Percentiles rank a stretch among this genome's conserved stretches.
Evolutionary conservation across 1,140 invertebrate species (phyloP).

Genomic region (Mesaphorura yosii): DNA sequence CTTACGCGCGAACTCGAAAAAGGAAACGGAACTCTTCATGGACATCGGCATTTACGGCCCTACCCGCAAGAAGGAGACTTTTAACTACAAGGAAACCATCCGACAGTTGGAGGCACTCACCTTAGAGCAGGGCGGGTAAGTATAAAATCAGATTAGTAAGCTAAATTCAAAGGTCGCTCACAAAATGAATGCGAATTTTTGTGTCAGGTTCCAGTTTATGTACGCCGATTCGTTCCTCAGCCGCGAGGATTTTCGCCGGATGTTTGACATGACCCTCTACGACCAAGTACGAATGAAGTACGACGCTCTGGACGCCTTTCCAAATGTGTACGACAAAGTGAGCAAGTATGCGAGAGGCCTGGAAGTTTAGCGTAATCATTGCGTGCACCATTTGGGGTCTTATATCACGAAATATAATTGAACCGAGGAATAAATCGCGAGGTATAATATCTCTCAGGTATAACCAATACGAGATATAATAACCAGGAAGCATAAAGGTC

Average conservation of each 20-base stretch:
- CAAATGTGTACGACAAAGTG: slow-evolving; percentile 69
- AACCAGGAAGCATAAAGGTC: too few relatives aligned
- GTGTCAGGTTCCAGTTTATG: slow-evolving; percentile 70
- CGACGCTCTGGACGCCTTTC: slow-evolving; percentile 58
- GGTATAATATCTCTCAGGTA: too few relatives aligned
- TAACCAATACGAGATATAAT: too few relatives aligned
- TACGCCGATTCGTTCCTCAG: slow-evolving; percentile 69
- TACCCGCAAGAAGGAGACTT: not conserved
- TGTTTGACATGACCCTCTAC: slow-evolving; percentile 70
- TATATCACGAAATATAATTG: too few relatives aligned
- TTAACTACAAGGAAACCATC: not conserved
- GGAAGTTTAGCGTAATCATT: slow-evolving; percentile 36
- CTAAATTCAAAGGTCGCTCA: not conserved
- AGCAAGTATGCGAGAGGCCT: slow-evolving; percentile 46
- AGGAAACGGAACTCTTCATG: not conserved
- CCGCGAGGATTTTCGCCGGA: slow-evolving; percentile 56
- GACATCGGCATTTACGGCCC: not conserved
- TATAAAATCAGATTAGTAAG: slow-evolving; percentile 4
- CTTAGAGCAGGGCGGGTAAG: slow-evolving; percentile 38
- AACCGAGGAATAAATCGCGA: too few relatives aligned
- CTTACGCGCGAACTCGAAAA: too few relatives aligned
- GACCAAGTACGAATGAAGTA: slow-evolving; percentile 51
- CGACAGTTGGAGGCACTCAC: not conserved
- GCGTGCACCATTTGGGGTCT: too few relatives aligned
- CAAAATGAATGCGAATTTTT: slow-evolving; percentile 7